Percentiles rank a stretch among this genome's conserved stretches.
phyloP scores from a whole-genome alignment of 2,113 vertebrate species.

The Calonectris borealis region DNA sequence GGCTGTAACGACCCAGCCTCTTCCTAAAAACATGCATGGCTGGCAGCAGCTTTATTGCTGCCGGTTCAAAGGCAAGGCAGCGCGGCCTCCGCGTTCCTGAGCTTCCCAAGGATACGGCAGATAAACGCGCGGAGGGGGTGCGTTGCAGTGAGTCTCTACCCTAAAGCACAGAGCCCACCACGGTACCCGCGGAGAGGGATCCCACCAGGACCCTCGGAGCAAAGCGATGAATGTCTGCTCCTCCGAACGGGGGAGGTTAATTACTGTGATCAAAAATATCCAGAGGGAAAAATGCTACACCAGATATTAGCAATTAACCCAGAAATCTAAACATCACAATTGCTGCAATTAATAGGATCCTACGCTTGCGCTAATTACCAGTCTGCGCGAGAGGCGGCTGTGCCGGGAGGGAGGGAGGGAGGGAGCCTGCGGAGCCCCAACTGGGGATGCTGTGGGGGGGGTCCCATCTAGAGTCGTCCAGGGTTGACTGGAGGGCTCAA shows the following conservation, averaged over 20 bases:
- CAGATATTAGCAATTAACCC: conserved; percentile 47
- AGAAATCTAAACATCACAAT: background rate
- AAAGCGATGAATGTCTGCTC: background rate
- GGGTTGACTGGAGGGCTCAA: rapidly evolving
- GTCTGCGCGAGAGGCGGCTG: background rate
- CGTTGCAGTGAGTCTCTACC: rapidly evolving
- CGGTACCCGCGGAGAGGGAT: rapidly evolving
- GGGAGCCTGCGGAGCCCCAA: background rate
- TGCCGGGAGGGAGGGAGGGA: background rate
- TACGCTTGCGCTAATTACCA: background rate
- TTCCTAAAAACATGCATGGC: rapidly evolving
- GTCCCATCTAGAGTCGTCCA: rapidly evolving
- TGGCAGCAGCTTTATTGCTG: background rate
- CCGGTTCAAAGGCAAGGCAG: background rate
- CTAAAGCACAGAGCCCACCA: background rate
- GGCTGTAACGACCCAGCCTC: background rate
- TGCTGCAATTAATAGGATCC: conserved; percentile 14
- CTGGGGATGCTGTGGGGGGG: background rate
- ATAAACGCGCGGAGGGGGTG: rapidly evolving
- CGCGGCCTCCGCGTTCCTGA: background rate
- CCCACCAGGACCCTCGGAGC: background rate
- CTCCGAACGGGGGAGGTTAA: background rate
- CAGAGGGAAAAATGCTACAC: background rate
- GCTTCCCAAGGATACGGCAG: background rate
- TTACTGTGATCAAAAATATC: background rate